Percentiles rank a stretch among this genome's conserved stretches.
phyloP scores from a whole-genome alignment of 1,140 invertebrate species.

The Zaprionus africanus region DNA sequence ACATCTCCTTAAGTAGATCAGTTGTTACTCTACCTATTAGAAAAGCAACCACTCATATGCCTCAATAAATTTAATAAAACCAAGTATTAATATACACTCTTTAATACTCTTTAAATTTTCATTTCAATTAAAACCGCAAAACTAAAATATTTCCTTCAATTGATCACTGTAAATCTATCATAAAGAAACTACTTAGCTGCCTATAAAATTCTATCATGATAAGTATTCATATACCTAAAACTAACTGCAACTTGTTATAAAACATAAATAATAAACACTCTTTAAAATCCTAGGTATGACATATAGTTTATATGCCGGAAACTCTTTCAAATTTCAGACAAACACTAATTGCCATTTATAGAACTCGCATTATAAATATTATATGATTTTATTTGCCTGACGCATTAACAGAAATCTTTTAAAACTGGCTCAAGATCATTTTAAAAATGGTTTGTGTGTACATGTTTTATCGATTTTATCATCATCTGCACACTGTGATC shows the following conservation, averaged over 20 bases:
- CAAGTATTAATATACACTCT: too few relatives aligned
- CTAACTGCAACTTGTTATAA: too few relatives aligned
- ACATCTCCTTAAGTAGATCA: background rate
- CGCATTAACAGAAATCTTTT: slow-evolving; percentile 20
- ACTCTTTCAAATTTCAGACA: background rate
- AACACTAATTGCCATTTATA: slow-evolving; percentile 23
- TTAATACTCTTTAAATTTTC: too few relatives aligned
- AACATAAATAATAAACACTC: background rate
- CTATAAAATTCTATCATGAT: too few relatives aligned
- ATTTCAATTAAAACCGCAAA: too few relatives aligned
- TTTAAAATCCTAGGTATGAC: background rate
- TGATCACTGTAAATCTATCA: too few relatives aligned
- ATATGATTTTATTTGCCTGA: slow-evolving; percentile 21
- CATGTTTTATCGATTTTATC: slow-evolving; percentile 33
- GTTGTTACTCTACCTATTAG: background rate
- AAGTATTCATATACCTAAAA: too few relatives aligned
- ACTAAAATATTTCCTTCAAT: too few relatives aligned
- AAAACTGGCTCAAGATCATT: slow-evolving; percentile 25
- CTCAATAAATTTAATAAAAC: too few relatives aligned
- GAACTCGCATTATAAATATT: slow-evolving; percentile 25
- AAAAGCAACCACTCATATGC: too few relatives aligned
- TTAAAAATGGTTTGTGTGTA: slow-evolving; percentile 30
- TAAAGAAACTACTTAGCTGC: too few relatives aligned
- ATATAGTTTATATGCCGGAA: background rate
- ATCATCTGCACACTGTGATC: slow-evolving; percentile 9